Conservation (phyloP, 2,797 vertebrate species). For the Menidia menidia region DNA sequence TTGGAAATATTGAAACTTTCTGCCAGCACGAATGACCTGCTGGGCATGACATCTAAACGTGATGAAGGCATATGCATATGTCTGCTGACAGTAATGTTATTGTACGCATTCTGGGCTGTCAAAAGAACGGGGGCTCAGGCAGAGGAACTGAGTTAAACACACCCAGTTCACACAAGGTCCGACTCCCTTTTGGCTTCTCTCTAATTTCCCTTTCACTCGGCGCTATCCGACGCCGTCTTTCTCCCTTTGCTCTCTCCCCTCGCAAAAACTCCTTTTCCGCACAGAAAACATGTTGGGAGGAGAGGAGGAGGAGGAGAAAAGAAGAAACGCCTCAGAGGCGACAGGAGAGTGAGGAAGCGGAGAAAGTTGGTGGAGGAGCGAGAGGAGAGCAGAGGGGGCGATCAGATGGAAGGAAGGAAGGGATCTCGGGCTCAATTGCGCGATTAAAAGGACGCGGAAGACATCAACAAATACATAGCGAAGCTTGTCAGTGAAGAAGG, state of each 20-base stretch:
- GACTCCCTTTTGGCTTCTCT: slow-evolving; percentile 1
- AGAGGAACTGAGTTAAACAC: slow-evolving; percentile 55
- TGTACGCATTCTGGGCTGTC: not conserved
- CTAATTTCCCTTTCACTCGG: slow-evolving; percentile 40
- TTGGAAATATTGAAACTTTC: not conserved
- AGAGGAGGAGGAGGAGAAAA: slow-evolving; percentile 68
- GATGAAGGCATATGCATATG: not conserved
- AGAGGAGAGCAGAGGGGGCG: slow-evolving; percentile 52
- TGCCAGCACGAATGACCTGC: not conserved
- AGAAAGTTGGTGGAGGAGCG: slow-evolving; percentile 64
- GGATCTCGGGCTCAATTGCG: slow-evolving; percentile 52
- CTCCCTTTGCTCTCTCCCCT: slow-evolving; percentile 31
- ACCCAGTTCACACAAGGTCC: slow-evolving; percentile 44
- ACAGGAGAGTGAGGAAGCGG: slow-evolving; percentile 57
- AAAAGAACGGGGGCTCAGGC: slow-evolving; percentile 2
- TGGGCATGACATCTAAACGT: not conserved
- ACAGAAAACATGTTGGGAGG: slow-evolving; percentile 79
- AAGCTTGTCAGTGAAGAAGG: slow-evolving; percentile 19
- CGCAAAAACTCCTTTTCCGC: slow-evolving; percentile 22
- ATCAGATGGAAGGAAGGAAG: slow-evolving; percentile 68
- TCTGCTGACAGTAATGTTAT: not conserved
- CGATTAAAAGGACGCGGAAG: slow-evolving; percentile 52
- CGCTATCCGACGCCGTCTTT: slow-evolving; percentile 46
- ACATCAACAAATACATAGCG: slow-evolving; percentile 53
- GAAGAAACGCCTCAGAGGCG: slow-evolving; percentile 55